Evolutionary conservation across 2,113 vertebrate species (phyloP), one percentile per base, ranked within the genome.

Genomic region (Myotis davidii): DNA sequence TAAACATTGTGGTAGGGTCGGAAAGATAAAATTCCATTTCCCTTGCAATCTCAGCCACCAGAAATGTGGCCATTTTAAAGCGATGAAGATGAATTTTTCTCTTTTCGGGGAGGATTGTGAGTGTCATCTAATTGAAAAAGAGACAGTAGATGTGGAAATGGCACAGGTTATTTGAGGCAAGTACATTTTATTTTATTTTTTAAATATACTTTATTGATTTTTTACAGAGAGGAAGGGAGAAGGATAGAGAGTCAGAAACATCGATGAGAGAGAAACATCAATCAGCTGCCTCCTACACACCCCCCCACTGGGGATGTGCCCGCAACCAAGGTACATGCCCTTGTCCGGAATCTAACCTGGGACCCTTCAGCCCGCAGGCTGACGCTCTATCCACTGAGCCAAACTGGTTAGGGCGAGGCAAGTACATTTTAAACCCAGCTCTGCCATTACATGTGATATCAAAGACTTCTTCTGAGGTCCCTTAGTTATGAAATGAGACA

Each of bases 341-440:
- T 42, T 42, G 39, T 6, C 39, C 39, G 6, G 39, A 42, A 42
- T 42, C 5, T 1, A 42, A 42, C 39, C 39, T 42, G 39, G 5
- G 39, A 42, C 39, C 5, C 39, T 42, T 42, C 39, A 42, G 39
- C 6, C 39, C 39, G 39, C 39, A 42, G 39, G 39, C 39, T 42
- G 39, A 42, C 5, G 39, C 39, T 42, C 39, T 42, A 42, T 42
- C 39, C 39, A 42, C 39, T 42, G 39, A 42, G 39, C 39, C 5
- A 42, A 42, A 42, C 39, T 42, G 5, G 39, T 42, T 42, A 42
- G 39, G 39, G 39, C 5, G 27, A 45, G 82, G 42, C 56, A 90
- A 59, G 16, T 64, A 76, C 50, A 52, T 73, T 90, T 94, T 70
- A 92, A 84, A 92, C n/a, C 18, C 73, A 85, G 16, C n/a, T 56